These are phyloP conservation scores for Apodemus speciosus DNA, from an alignment of 2,113 vertebrate species.

Conservation along the genomic window DNA sequence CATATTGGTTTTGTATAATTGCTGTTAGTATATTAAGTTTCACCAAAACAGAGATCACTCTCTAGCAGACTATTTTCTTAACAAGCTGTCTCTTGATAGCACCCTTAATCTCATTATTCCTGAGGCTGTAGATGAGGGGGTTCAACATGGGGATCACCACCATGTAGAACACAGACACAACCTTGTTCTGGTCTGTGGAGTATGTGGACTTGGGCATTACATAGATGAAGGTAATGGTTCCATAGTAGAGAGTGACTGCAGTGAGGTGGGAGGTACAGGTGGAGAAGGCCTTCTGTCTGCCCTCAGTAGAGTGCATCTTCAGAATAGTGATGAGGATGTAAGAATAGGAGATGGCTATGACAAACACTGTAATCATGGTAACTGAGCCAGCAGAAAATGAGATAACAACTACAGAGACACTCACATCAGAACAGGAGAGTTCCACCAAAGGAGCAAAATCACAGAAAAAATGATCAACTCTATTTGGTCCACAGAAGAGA, in stretches of 20 bases:
- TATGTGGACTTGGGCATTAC: conserved; percentile 57
- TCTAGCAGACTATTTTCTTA: neutral
- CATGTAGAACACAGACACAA: conserved; percentile 64
- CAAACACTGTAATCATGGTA: neutral
- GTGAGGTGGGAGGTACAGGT: too few species aligned
- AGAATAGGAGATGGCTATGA: conserved; percentile 40
- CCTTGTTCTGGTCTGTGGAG: conserved; percentile 55
- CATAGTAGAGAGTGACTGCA: too few species aligned
- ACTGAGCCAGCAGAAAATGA: neutral
- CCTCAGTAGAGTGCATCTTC: too few species aligned
- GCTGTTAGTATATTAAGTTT: neutral
- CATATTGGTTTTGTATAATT: neutral
- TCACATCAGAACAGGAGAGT: conserved; percentile 9
- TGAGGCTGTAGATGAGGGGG: too few species aligned
- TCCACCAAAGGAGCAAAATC: conserved; percentile 63
- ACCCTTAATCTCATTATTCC: neutral
- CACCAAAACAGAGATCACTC: neutral
- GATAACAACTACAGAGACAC: neutral
- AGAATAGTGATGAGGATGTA: conserved; percentile 55
- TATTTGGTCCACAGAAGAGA: conserved; percentile 67
- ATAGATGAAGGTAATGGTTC: too few species aligned
- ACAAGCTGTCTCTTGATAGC: neutral
- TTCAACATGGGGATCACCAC: neutral
- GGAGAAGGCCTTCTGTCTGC: too few species aligned
- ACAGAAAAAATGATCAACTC: conserved; percentile 73